A percentile compares a stretch with the other conserved stretches of the same genome.
These are phyloP conservation scores for Beroe ovata DNA, from an alignment of 37 sponge, comb jelly and placozoan species.

Conservation along the genomic window DNA sequence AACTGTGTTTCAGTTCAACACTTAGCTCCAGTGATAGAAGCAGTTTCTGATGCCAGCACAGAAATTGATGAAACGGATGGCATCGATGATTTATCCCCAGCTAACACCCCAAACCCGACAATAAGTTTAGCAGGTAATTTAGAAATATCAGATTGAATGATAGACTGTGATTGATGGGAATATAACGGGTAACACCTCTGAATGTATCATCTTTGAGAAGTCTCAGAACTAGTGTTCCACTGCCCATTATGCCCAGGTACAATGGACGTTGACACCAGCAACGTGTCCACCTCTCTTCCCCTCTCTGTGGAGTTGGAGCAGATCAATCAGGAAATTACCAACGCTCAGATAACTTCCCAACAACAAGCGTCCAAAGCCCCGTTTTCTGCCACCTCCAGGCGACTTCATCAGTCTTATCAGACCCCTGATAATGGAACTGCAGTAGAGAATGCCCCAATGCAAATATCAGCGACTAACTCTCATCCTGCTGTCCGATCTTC, in stretches of 20 bases:
- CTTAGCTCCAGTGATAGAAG: slow-evolving; percentile 54
- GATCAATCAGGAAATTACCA: slow-evolving; percentile 48
- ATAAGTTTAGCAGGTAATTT: neutral
- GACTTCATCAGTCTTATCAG: neutral
- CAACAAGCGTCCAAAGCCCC: neutral
- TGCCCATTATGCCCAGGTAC: neutral
- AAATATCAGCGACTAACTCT: too few relatives aligned
- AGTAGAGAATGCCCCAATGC: neutral
- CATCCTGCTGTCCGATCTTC: too few relatives aligned
- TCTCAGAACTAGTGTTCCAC: neutral
- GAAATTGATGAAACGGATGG: slow-evolving; percentile 18
- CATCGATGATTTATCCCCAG: slow-evolving; percentile 15
- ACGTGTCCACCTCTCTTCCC: neutral
- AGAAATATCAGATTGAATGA: neutral
- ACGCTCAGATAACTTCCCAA: slow-evolving; percentile 58
- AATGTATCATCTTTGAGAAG: neutral
- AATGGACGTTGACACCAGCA: slow-evolving; percentile 1
- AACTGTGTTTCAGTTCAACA: slow-evolving; percentile 24
- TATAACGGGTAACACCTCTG: neutral
- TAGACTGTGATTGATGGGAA: too few relatives aligned
- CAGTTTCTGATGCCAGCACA: slow-evolving; percentile 46
- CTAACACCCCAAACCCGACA: neutral
- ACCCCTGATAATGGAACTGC: neutral
- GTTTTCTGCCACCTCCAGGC: neutral
- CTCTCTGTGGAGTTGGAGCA: slow-evolving; percentile 51